Evolutionary conservation across 2,888 invertebrate species (phyloP).

Genomic region (Arctia plantaginis): DNA sequence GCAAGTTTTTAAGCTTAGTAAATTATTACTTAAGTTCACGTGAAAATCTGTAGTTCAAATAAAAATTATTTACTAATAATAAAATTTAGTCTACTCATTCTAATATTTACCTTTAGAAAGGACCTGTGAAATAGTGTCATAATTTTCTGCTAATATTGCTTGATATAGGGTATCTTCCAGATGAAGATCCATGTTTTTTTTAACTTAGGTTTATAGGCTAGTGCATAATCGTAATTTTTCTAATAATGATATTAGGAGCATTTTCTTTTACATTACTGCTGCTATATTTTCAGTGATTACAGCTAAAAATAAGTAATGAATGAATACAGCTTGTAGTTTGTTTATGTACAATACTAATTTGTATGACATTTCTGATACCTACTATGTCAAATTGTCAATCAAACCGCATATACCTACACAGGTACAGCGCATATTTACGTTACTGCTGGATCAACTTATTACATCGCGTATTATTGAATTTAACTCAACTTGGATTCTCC

Average conservation of each 20-base stretch:
- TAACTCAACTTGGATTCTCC: too few relatives aligned
- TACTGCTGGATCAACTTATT: too few relatives aligned
- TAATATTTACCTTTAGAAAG: constrained; percentile 49
- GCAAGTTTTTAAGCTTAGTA: not conserved
- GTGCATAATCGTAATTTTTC: not conserved
- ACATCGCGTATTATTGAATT: too few relatives aligned
- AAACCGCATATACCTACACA: too few relatives aligned
- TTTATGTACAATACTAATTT: not conserved
- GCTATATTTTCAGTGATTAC: too few relatives aligned
- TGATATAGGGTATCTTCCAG: constrained; percentile 73
- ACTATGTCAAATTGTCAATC: too few relatives aligned
- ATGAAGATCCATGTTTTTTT: constrained; percentile 53
- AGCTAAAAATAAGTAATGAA: too few relatives aligned
- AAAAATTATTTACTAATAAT: not conserved
- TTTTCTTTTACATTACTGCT: not conserved
- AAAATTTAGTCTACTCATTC: not conserved
- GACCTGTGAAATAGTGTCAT: constrained; percentile 75
- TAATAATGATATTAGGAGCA: not conserved
- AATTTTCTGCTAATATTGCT: constrained; percentile 70
- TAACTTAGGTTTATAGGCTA: not conserved
- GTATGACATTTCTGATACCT: not conserved
- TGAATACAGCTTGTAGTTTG: not conserved
- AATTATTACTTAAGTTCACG: not conserved
- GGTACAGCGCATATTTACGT: too few relatives aligned
- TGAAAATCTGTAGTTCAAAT: not conserved